Conservation (phyloP, 2,113 vertebrate species). For the Zosterops borbonicus region DNA sequence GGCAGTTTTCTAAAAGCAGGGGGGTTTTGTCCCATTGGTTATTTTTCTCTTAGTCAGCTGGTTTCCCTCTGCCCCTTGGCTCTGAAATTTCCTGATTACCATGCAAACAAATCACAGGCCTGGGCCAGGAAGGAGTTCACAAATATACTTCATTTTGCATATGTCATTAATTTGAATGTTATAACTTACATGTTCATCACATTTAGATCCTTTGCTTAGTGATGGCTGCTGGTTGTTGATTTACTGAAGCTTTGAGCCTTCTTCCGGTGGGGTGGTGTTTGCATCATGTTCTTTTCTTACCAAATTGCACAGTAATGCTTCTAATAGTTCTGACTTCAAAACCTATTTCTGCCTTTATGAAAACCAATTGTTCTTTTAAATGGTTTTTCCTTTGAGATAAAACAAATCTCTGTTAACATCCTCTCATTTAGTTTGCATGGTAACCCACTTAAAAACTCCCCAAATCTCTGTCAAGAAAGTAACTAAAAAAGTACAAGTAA, state of each 20-base stretch:
- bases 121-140: neutral
- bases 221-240: neutral
- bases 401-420: neutral
- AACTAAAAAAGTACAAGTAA: neutral
- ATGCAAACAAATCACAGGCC: rapidly evolving
- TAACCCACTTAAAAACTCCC: neutral
- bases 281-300: neutral
- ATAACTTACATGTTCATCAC: neutral
- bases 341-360: neutral
- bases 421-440: neutral
- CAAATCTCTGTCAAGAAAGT: neutral
- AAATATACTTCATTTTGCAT: neutral
- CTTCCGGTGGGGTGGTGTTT: neutral
- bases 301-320: neutral
- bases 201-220: neutral
- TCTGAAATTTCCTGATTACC: neutral
- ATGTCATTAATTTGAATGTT: neutral
- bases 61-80: neutral
- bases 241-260: neutral
- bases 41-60: neutral
- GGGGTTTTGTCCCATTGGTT: neutral
- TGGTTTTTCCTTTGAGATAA: neutral
- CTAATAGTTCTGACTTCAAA: neutral
- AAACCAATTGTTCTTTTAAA: neutral
- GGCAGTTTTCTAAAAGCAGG: neutral